These are phyloP conservation scores for Sebastes steindachneri DNA, from an alignment of 2,797 vertebrate species.

Conservation along the genomic window DNA sequence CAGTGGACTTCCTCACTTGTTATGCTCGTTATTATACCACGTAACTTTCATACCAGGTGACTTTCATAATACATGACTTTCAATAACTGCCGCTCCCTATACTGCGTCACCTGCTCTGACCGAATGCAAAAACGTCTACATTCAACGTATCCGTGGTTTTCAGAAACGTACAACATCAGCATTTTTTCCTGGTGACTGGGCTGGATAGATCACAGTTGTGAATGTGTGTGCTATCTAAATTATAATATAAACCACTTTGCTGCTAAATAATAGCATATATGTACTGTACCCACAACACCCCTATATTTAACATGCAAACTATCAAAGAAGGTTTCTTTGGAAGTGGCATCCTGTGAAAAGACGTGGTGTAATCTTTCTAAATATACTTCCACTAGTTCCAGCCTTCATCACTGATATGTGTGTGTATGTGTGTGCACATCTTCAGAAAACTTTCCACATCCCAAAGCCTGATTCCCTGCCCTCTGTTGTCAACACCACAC, in stretches of 20 bases:
- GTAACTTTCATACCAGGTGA: background rate
- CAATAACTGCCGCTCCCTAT: background rate
- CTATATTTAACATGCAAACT: background rate
- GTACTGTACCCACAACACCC: background rate
- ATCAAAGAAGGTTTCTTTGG: background rate
- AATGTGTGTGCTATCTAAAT: background rate
- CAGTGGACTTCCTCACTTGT: too few relatives aligned
- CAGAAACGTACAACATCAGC: too few relatives aligned
- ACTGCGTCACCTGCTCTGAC: too few relatives aligned
- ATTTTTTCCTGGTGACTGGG: too few relatives aligned
- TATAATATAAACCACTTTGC: too few relatives aligned
- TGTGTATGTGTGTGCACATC: background rate
- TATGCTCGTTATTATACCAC: too few relatives aligned
- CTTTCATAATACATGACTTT: background rate
- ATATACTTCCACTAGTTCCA: background rate
- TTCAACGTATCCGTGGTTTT: too few relatives aligned
- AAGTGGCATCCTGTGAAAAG: too few relatives aligned
- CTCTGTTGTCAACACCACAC: conserved; percentile 21
- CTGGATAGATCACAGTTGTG: background rate
- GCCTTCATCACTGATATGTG: background rate
- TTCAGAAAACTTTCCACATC: conserved; percentile 5
- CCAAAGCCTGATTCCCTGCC: background rate
- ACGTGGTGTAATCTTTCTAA: too few relatives aligned
- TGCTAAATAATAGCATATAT: background rate
- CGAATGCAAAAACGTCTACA: too few relatives aligned